Base-by-base conservation (phyloP, 2,797 vertebrate genomes). In the Enteromius anoplus region DNA sequence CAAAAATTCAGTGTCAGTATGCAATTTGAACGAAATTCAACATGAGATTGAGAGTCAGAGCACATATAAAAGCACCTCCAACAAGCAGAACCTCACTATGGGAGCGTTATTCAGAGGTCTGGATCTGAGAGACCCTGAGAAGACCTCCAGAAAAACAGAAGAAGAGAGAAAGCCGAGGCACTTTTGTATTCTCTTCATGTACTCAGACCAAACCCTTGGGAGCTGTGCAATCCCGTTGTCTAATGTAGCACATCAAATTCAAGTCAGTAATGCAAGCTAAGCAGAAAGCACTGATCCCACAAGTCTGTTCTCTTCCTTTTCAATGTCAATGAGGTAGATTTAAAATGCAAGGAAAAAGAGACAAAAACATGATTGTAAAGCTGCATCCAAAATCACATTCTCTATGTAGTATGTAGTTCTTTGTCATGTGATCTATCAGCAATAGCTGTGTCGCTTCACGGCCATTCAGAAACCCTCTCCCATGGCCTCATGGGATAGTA, bases 191-290 rank as follows among this genome's bases (percentile, higher is more conserved):
- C 64, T 70, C 83, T 83, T 85, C 66, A 47, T 84, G 83, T 86
- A 82, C 72, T 58, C 40, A 26, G 76, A 85, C 55, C 65, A 78
- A 79, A 65, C 86, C 84, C 80, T 47, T 21, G 26, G 85, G 72
- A 84, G 77, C 78, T 62, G n/a, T 60, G 70, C 86, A 85, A 88
- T 86, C 84, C 80, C 82, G 53, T 83, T 86, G 87, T 88, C 86
- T 90, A 88, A 87, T 88, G 87, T 88, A 88, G 87, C 86, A 88
- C 85, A 87, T 88, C 82, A 90, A 88, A 89, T 87, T 88, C 81
- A 88, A 82, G 78, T 37, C 37, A 84, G 85, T 87, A 89, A 86
- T 89, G 87, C 88, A 88, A 91, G 86, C 85, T 90, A 88, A 90
- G 89, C 87, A 89, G 85, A 90, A 90, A 78, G 77, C 84, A 76